Conservation (phyloP, 2,888 invertebrate species). For the Plemyria rubiginata region DNA sequence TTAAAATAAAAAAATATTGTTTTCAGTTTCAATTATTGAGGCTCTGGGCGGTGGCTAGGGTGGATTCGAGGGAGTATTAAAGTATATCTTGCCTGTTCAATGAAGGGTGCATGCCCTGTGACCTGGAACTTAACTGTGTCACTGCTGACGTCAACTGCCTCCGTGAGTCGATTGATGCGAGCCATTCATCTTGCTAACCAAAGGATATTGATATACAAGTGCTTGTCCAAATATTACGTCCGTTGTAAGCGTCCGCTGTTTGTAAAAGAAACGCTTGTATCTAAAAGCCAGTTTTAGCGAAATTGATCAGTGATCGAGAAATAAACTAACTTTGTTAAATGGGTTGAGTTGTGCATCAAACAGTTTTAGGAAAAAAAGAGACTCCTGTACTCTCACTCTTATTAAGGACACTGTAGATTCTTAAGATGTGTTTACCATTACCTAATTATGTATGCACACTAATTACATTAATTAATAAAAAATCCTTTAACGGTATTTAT, state of each 20-base stretch:
- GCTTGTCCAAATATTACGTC: background rate
- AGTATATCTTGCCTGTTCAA: slow-evolving; percentile 1
- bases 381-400: too few species aligned
- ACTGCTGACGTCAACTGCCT: slow-evolving; percentile 22
- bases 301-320: too few species aligned
- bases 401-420: background rate
- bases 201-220: background rate
- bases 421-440: background rate
- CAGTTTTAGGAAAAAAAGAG: too few species aligned
- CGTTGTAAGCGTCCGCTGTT: background rate
- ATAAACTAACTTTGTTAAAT: too few species aligned
- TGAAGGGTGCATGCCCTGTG: slow-evolving; percentile 19
- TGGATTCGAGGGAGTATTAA: too few species aligned
- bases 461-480: too few species aligned
- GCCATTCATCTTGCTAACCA: slow-evolving; percentile 16
- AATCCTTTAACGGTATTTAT: too few species aligned
- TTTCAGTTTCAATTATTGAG: slow-evolving; percentile 10
- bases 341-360: too few species aligned
- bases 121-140: slow-evolving; percentile 26
- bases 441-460: too few species aligned
- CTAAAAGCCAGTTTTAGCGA: too few species aligned
- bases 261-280: too few species aligned
- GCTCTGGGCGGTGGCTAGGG: slow-evolving; percentile 1
- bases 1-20: too few species aligned
- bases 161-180: slow-evolving; percentile 20